These are phyloP conservation scores for sheep (Ovis aries) DNA, from an alignment of 2,113 vertebrate species.

Conservation along the genomic window DNA sequence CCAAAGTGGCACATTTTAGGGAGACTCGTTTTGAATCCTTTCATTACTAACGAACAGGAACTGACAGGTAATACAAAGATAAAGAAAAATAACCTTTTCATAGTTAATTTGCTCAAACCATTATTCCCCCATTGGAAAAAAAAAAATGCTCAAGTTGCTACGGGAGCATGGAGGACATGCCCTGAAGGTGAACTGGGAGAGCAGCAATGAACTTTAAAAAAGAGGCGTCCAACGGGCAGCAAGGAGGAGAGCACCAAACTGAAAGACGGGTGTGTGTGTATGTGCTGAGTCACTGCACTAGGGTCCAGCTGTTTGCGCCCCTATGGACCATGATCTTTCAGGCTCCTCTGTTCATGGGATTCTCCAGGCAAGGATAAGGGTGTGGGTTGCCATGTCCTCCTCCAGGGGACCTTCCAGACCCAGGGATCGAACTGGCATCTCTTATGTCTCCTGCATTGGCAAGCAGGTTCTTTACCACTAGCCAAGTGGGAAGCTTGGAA, in stretches of 20 bases:
- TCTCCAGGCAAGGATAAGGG: neutral
- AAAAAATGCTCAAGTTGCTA: neutral
- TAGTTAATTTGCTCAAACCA: neutral
- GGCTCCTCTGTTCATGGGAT: neutral
- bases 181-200: neutral
- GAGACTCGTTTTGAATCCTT: neutral
- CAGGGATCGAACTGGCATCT: neutral
- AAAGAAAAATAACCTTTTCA: neutral
- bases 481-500: neutral
- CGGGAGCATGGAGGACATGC: neutral
- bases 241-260: neutral
- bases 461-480: neutral
- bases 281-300: neutral
- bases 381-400: neutral
- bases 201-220: neutral
- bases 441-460: neutral
- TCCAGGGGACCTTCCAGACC: neutral
- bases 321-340: neutral
- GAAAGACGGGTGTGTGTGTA: rapidly evolving
- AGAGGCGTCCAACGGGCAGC: neutral
- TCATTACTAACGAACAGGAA: neutral
- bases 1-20: neutral
- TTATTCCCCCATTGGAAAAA: neutral
- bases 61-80: neutral
- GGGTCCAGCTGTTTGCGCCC: rapidly evolving